phyloP scores from a whole-genome alignment of 2,113 vertebrate species.

The Gymnorhina tibicen region DNA sequence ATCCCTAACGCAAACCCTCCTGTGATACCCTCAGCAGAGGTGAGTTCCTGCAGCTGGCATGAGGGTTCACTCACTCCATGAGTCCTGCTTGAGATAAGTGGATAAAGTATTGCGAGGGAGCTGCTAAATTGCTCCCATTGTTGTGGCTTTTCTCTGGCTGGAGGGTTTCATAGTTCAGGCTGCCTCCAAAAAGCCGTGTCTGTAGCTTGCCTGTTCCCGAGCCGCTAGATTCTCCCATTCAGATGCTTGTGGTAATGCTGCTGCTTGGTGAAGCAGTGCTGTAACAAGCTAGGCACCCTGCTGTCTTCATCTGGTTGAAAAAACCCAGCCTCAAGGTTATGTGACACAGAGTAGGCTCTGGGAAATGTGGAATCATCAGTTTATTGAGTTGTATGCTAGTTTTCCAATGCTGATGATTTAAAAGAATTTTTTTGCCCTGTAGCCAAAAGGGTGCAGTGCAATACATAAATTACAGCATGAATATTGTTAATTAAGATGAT shows the following conservation, averaged over 20 bases:
- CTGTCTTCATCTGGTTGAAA: neutral
- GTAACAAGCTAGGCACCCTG: neutral
- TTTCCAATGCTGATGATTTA: neutral
- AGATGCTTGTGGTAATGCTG: neutral
- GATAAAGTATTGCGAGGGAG: neutral
- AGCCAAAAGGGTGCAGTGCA: neutral
- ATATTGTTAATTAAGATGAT: neutral
- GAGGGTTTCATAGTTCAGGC: neutral
- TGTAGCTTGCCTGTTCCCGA: neutral
- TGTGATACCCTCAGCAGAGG: neutral
- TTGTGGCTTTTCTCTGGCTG: neutral
- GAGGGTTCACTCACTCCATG: accelerated
- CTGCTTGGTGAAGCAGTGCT: neutral
- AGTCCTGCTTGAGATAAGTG: neutral
- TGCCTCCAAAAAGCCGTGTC: neutral
- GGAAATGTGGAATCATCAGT: neutral
- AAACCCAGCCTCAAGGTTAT: neutral
- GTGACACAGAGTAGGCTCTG: neutral
- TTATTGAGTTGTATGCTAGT: neutral
- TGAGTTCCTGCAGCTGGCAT: neutral
- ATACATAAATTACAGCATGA: neutral
- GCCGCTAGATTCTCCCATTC: neutral
- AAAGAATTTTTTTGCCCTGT: neutral
- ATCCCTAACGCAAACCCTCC: neutral
- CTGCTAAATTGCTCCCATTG: neutral